These are phyloP conservation scores for Cuculus canorus DNA, from an alignment of 2,797 vertebrate genomes.

Conservation along the genomic window DNA sequence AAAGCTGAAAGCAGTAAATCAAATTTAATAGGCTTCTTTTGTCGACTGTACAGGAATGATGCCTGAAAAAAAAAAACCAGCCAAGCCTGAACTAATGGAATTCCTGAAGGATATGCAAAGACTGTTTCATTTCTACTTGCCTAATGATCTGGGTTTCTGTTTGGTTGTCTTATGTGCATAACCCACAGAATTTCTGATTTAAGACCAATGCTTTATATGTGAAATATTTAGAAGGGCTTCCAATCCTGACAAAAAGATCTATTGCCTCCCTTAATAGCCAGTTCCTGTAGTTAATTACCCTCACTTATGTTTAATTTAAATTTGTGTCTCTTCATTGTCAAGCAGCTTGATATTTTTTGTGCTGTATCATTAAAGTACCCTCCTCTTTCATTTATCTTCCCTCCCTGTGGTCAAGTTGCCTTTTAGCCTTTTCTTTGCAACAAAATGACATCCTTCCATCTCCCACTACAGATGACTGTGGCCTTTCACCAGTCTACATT, in stretches of 20 bases:
- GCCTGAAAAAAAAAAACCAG: background rate
- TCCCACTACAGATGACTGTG: background rate
- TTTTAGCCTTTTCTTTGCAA: background rate
- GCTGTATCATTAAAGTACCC: background rate
- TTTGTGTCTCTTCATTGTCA: background rate
- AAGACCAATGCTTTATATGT: background rate
- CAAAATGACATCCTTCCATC: background rate
- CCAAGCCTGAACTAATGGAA: constrained; percentile 22
- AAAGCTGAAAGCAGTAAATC: constrained; percentile 59
- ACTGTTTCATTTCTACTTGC: background rate
- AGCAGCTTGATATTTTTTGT: constrained; percentile 2
- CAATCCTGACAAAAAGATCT: background rate
- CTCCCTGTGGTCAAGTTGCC: background rate
- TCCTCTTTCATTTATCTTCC: background rate
- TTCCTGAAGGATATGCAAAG: constrained; percentile 20
- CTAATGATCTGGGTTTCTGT: background rate
- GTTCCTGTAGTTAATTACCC: background rate
- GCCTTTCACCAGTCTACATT: background rate
- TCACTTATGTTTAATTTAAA: constrained; percentile 20
- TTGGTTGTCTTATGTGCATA: background rate
- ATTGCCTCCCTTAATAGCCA: background rate
- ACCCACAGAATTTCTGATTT: constrained; percentile 9
- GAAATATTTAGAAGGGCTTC: constrained; percentile 38
- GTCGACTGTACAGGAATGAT: constrained; percentile 14
- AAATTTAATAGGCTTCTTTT: constrained; percentile 35